phyloP scores from a whole-genome alignment of 2,888 invertebrate genomes.

The Portevinia maculata region DNA sequence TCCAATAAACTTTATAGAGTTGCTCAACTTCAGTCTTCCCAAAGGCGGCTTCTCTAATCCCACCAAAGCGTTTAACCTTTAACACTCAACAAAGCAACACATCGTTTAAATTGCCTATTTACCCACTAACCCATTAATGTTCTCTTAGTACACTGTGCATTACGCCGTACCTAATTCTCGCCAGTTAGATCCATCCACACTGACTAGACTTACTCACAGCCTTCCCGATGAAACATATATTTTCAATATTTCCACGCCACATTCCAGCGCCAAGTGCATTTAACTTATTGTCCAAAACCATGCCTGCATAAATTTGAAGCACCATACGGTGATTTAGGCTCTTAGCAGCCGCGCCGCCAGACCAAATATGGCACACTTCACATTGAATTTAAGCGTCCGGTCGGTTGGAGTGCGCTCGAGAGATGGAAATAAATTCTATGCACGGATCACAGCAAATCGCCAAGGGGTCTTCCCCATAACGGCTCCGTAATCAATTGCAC shows the following conservation, averaged over 20 bases:
- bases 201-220: conserved; percentile 4
- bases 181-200: conserved; percentile 11
- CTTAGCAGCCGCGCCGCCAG: conserved; percentile 31
- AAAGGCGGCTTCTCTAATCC: background rate
- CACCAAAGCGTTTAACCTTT: background rate
- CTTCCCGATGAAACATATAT: conserved; percentile 32
- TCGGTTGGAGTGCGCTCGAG: conserved; percentile 1
- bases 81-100: background rate
- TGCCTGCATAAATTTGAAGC: conserved; percentile 67
- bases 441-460: conserved; percentile 62
- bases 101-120: conserved; percentile 13
- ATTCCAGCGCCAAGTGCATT: conserved; percentile 68
- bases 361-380: conserved; percentile 69
- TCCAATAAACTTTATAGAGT: background rate
- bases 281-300: conserved; percentile 43
- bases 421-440: conserved; percentile 47
- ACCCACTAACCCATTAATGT: conserved; percentile 38
- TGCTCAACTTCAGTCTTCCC: background rate
- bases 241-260: conserved; percentile 64
- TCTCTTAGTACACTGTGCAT: background rate
- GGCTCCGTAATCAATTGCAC: conserved; percentile 72
- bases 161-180: conserved; percentile 8
- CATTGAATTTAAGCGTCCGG: conserved; percentile 37
- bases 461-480: conserved; percentile 67
- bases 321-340: conserved; percentile 52